A percentile compares a stretch with the other conserved stretches of the same genome.
Conservation (phyloP, 1,140 invertebrate species). For the Brachionus angularis region DNA sequence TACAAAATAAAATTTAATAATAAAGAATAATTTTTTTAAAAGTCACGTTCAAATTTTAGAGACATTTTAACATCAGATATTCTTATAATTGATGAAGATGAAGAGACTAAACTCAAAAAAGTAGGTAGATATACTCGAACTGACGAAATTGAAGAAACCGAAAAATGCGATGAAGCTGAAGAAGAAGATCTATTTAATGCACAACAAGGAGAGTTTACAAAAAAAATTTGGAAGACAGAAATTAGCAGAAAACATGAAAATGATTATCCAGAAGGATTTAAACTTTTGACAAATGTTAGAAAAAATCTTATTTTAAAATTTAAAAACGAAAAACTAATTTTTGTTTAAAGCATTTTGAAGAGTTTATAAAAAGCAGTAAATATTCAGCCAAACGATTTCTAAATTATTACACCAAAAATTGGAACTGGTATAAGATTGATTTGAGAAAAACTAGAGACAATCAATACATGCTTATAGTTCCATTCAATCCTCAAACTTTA, state of each 20-base stretch:
- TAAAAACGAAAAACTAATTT: background rate
- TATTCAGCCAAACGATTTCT: background rate
- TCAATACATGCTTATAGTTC: slow-evolving; percentile 20
- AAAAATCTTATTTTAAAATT: background rate
- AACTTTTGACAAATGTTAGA: slow-evolving; percentile 1
- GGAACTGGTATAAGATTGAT: slow-evolving; percentile 32
- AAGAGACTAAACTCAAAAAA: background rate
- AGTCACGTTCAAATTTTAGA: background rate
- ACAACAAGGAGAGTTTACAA: too few relatives aligned
- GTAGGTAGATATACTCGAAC: slow-evolving; percentile 1
- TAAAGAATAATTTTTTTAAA: background rate
- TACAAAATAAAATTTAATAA: background rate
- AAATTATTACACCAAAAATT: slow-evolving; percentile 13
- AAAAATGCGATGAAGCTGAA: background rate
- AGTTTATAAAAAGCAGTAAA: slow-evolving; percentile 1
- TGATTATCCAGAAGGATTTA: slow-evolving; percentile 1
- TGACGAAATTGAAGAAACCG: background rate
- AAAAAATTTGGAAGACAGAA: background rate
- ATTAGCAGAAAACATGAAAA: background rate
- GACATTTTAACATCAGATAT: background rate
- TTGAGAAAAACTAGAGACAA: background rate
- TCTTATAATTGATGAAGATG: background rate
- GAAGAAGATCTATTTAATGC: too few relatives aligned
- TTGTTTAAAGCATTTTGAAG: slow-evolving; percentile 32
- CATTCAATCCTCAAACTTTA: slow-evolving; percentile 36